A percentile compares a stretch with the other conserved stretches of the same genome.
Conservation (phyloP, 2,888 invertebrate genomes). For the Eueremaeus valkanovi region DNA sequence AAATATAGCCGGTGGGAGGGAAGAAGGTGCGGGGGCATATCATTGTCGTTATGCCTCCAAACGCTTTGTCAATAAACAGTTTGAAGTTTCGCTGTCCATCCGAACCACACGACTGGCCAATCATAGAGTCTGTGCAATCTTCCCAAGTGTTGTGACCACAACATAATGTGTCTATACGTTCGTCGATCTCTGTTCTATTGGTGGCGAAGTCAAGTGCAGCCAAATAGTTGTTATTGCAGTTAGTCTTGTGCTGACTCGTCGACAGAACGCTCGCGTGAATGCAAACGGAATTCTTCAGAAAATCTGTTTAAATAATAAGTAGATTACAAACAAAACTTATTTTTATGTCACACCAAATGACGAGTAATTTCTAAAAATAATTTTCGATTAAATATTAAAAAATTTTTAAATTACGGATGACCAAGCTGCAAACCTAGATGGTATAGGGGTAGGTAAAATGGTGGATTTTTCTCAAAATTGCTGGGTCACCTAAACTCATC, state of each 20-base stretch:
- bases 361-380: background rate
- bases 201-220: conserved; percentile 41
- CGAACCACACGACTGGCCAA: conserved; percentile 37
- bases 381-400: no score
- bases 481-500: no score
- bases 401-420: no score
- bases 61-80: conserved; percentile 39
- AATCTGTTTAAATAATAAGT: conserved; percentile 35
- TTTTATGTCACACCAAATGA: background rate
- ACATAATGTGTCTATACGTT: conserved; percentile 42
- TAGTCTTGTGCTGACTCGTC: conserved; percentile 32
- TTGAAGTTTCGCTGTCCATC: conserved; percentile 31
- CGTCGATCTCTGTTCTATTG: conserved; percentile 37
- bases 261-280: conserved; percentile 40
- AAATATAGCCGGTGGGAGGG: conserved; percentile 36
- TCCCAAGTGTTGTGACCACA: conserved; percentile 40
- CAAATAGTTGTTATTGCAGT: conserved; percentile 40
- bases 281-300: conserved; percentile 41
- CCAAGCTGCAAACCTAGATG: no score
- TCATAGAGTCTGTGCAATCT: conserved; percentile 37
- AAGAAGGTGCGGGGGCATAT: conserved; percentile 42
- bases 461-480: no score
- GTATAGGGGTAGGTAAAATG: no score
- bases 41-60: conserved; percentile 39
- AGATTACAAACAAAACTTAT: background rate